Conservation (phyloP, 2,888 invertebrate species). For the Melanostoma mellinum region DNA sequence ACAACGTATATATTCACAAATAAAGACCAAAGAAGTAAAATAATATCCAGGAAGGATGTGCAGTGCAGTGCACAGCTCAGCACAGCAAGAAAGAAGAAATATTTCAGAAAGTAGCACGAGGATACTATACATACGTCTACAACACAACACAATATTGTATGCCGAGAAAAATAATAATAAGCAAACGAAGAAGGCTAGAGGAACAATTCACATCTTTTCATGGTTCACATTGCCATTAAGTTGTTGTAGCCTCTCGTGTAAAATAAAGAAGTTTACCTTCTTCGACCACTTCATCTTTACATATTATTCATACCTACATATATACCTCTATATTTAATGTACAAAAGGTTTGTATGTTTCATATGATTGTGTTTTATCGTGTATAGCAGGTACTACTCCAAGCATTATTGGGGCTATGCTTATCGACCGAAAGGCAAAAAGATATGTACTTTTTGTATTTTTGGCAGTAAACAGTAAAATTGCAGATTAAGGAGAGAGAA, state of each 20-base stretch:
- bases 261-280: constrained; percentile 62
- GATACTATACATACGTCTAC: constrained; percentile 32
- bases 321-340: constrained; percentile 20
- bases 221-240: constrained; percentile 52
- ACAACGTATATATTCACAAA: constrained; percentile 8
- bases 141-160: neutral
- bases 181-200: constrained; percentile 3
- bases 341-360: constrained; percentile 20
- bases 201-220: constrained; percentile 27
- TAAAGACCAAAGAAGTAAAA: constrained; percentile 14
- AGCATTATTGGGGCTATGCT: constrained; percentile 8
- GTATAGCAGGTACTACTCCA: constrained; percentile 6
- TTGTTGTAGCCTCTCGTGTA: constrained; percentile 35
- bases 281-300: constrained; percentile 24
- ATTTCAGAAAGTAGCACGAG: constrained; percentile 61
- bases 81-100: neutral
- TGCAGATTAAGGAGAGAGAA: constrained; percentile 27
- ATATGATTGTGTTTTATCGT: constrained; percentile 13
- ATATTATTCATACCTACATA: constrained; percentile 13
- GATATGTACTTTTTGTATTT: constrained; percentile 8
- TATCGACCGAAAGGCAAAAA: constrained; percentile 22
- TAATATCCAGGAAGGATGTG: constrained; percentile 50
- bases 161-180: neutral
- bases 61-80: neutral
- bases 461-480: constrained; percentile 33